Conservation (phyloP, 2,113 vertebrate genomes). For the Globicephala melas region DNA sequence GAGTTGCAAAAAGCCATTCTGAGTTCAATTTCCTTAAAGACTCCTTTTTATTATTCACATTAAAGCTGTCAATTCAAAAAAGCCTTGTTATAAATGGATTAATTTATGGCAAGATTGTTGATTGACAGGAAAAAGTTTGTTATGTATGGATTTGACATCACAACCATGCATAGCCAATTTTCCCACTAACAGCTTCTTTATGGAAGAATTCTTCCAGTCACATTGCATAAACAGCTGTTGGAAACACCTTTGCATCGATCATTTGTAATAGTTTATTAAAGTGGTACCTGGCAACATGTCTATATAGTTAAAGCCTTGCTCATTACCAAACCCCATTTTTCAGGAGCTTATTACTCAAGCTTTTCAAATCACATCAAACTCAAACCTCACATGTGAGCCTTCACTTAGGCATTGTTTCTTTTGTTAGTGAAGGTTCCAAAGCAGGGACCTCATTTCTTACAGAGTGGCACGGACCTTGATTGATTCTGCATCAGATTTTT, state of each 20-base stretch:
- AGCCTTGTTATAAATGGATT: constrained; percentile 68
- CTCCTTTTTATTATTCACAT: constrained; percentile 58
- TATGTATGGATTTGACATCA: constrained; percentile 74
- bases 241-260: constrained; percentile 81
- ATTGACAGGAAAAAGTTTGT: constrained; percentile 75
- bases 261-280: constrained; percentile 86
- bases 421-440: neutral
- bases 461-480: neutral
- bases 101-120: constrained; percentile 74
- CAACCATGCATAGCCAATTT: constrained; percentile 65
- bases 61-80: constrained; percentile 61
- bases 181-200: constrained; percentile 72
- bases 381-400: constrained; percentile 21
- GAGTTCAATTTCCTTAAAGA: constrained; percentile 57
- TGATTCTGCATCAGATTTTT: neutral
- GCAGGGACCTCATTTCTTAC: neutral
- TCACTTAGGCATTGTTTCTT: constrained; percentile 52
- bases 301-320: constrained; percentile 80
- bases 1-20: constrained; percentile 56
- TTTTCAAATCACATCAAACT: constrained; percentile 74
- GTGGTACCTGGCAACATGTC: constrained; percentile 82
- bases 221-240: constrained; percentile 82
- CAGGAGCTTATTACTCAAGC: constrained; percentile 69
- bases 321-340: constrained; percentile 77
- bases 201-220: constrained; percentile 71